Base-by-base conservation (phyloP, 2,888 invertebrate genomes). In the Metellina segmentata region DNA sequence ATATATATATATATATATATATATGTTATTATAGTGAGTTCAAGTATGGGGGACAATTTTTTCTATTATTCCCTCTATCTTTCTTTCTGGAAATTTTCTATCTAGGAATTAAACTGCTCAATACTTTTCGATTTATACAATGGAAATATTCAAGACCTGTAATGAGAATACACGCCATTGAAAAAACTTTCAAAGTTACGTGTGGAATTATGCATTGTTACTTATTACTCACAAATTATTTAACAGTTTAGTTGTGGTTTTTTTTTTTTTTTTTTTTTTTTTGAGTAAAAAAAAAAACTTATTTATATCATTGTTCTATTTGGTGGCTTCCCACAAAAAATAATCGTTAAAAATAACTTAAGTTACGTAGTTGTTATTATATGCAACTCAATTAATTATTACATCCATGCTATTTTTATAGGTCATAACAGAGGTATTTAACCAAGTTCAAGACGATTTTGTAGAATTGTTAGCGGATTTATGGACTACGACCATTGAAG, bases 401-500 rank as follows among this genome's bases (percentile, higher is more conserved):
- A 19, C 1, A 49, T 51, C 8, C 49, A 13, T 20, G 0, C 34
- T 34, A 71, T 79, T 51, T 34, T 61, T 51, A 34, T 34, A 85
- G 85, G 90, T 85, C 4, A 90, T 90, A n/a, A 81, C 48, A 9
- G 90, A 90, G 20, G 85, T 85, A 6, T 74, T 90, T 51, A 49
- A 69, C 48, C 61, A 81, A 81, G 70, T 74, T 51, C 49, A 61
- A 34, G 75, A 69, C 34, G 51, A 53, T 16, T 20, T 51, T 53
- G 78, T 48, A 6, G 85, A 61, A 13, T 51, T 81, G 20, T 16
- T 78, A 4, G 20, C 70, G 5, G 90, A 90, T 9, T 70, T 20
- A 20, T 99, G 99, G 99, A 99, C 99, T 78, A 98, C 98, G 20
- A 97, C 97, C 94, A 98, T 99, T 48, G 99, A 99, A 16, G 99